A percentile compares a stretch with the other conserved stretches of the same genome.
phyloP scores from a whole-genome alignment of 2,888 invertebrate genomes.

The Xestobium rufovillosum region DNA sequence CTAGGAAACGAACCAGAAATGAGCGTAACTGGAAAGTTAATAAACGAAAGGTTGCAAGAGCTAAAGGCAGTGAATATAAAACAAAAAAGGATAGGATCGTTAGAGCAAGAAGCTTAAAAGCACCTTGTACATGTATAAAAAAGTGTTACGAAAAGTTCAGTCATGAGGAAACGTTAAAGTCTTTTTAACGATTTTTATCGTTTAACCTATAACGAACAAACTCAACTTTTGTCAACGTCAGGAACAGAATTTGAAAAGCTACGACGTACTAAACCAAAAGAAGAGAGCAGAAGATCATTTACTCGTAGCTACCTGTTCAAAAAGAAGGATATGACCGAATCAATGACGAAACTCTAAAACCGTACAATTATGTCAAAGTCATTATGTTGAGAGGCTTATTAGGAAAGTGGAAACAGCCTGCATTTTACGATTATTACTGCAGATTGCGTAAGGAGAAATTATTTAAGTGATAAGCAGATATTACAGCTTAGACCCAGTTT shows the following conservation, averaged over 20 bases:
- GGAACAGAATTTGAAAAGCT: constrained; percentile 5
- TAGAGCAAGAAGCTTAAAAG: constrained; percentile 10
- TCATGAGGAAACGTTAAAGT: constrained; percentile 5
- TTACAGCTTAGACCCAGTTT: too few species aligned
- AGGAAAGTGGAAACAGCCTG: constrained; percentile 26
- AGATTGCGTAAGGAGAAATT: constrained; percentile 21
- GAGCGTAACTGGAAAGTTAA: constrained; percentile 6
- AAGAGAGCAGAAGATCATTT: too few species aligned
- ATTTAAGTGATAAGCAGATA: constrained; percentile 18
- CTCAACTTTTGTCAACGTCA: constrained; percentile 7
- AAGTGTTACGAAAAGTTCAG: constrained; percentile 13
- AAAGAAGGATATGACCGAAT: constrained; percentile 20
- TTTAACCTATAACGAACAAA: constrained; percentile 7
- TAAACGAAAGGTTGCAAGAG: constrained; percentile 9
- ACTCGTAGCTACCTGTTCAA: constrained; percentile 4
- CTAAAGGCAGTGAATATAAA: constrained; percentile 8
- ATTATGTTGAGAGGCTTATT: constrained; percentile 25
- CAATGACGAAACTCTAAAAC: constrained; percentile 21
- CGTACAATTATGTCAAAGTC: constrained; percentile 26
- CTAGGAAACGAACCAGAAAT: constrained; percentile 5
- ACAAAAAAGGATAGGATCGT: constrained; percentile 11
- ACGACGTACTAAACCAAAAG: too few species aligned
- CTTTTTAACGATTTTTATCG: constrained; percentile 7
- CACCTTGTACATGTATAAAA: constrained; percentile 7
- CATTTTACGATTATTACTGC: constrained; percentile 27